These are phyloP conservation scores for Drosophila orosa DNA, from an alignment of 1,140 invertebrate genomes.

Conservation along the genomic window DNA sequence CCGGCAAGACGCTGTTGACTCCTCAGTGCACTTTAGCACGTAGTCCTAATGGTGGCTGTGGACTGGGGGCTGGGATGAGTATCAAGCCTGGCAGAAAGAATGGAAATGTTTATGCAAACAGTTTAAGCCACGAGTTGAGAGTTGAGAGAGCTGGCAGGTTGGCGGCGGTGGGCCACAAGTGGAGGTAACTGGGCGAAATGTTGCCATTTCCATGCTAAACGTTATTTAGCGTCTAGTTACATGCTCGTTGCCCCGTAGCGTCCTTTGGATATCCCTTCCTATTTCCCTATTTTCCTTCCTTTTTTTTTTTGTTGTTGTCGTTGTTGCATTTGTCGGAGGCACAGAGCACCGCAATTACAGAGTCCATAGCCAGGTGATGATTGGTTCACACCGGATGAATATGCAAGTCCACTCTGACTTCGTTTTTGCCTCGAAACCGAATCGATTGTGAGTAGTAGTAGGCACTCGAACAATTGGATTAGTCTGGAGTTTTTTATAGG, in stretches of 20 bases:
- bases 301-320: not conserved
- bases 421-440: constrained; percentile 13
- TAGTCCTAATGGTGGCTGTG: constrained; percentile 40
- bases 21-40: constrained; percentile 72
- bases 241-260: constrained; percentile 39
- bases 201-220: constrained; percentile 75
- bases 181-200: constrained; percentile 25
- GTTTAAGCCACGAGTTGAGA: constrained; percentile 55
- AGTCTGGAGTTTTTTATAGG: constrained; percentile 3
- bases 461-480: constrained; percentile 8
- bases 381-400: constrained; percentile 32
- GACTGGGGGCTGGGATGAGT: constrained; percentile 6
- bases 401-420: constrained; percentile 36
- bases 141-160: not conserved
- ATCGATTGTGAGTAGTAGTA: constrained; percentile 14
- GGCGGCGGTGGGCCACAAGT: constrained; percentile 6
- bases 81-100: constrained; percentile 17
- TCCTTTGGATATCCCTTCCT: constrained; percentile 23
- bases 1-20: constrained; percentile 44
- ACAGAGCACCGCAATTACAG: constrained; percentile 43
- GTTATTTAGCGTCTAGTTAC: constrained; percentile 71
- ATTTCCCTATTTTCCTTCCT: not conserved
- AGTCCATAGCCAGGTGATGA: constrained; percentile 31
- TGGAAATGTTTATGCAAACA: constrained; percentile 72
- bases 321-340: constrained; percentile 7